phyloP scores from a whole-genome alignment of 2,888 invertebrate genomes.

The Microctonus hyperodae region DNA sequence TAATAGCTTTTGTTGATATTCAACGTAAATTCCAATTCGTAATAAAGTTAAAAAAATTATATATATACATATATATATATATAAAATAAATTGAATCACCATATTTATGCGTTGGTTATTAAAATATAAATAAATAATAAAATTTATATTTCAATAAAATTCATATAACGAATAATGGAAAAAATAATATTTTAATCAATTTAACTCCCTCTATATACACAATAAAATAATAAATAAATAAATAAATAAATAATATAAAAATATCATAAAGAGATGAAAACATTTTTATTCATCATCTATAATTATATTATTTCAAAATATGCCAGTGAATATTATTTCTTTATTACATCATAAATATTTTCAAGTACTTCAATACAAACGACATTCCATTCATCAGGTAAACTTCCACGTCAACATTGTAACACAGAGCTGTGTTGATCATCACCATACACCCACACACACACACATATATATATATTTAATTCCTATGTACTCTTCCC shows the following conservation, averaged over 20 bases:
- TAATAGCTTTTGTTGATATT: neutral
- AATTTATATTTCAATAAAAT: neutral
- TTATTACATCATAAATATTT: neutral
- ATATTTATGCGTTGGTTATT: too few relatives aligned
- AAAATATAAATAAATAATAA: neutral
- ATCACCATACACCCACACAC: neutral
- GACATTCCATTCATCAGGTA: conserved; percentile 22
- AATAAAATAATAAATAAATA: neutral
- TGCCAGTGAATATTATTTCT: neutral
- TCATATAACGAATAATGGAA: neutral
- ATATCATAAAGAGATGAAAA: neutral
- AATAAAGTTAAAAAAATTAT: too few relatives aligned
- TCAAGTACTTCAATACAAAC: conserved; percentile 2
- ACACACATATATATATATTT: too few relatives aligned
- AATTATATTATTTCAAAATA: neutral
- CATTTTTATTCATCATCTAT: neutral
- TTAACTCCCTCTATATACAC: neutral
- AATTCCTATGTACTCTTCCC: too few relatives aligned
- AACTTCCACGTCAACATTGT: conserved; percentile 1
- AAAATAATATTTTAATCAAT: neutral
- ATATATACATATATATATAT: too few relatives aligned
- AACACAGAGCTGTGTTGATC: neutral
- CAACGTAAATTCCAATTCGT: too few relatives aligned
- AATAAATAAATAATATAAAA: too few relatives aligned
- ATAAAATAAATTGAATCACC: too few relatives aligned